Evolutionary conservation across 2,113 vertebrate genomes (phyloP).

Genomic region (Macquaria australasica): DNA sequence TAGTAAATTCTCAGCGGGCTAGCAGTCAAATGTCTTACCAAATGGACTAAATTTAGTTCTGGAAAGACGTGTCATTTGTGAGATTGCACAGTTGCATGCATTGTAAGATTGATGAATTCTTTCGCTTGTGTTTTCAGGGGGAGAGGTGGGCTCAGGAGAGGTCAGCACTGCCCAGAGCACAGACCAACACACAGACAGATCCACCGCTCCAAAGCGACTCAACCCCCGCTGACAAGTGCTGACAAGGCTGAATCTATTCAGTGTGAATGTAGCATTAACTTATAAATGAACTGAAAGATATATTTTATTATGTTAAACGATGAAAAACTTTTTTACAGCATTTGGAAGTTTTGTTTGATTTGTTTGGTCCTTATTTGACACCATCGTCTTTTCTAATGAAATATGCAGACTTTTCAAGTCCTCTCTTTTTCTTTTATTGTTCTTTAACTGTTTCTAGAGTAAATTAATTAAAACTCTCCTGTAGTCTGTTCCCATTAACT

Average conservation of each 20-base stretch:
- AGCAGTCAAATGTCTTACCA: neutral
- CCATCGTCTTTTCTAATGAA: constrained; percentile 49
- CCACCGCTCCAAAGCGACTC: constrained; percentile 87
- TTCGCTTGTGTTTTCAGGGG: constrained; percentile 64
- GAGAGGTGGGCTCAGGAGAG: constrained; percentile 92
- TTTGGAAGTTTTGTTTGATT: constrained; percentile 49
- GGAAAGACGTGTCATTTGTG: neutral
- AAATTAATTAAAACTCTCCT: neutral
- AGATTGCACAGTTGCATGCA: neutral
- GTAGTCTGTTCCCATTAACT: neutral
- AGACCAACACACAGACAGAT: constrained; percentile 82
- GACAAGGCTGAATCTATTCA: constrained; percentile 51
- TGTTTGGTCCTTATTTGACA: constrained; percentile 48
- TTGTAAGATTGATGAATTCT: neutral
- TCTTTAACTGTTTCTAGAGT: constrained; percentile 1
- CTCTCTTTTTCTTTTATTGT: neutral
- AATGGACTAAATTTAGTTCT: neutral
- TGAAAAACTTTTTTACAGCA: constrained; percentile 69
- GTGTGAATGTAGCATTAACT: constrained; percentile 86
- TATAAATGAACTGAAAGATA: constrained; percentile 80
- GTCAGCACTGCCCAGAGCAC: constrained; percentile 83
- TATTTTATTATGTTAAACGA: constrained; percentile 83
- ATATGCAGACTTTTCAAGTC: constrained; percentile 7
- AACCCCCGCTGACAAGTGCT: constrained; percentile 91
- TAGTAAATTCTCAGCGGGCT: neutral